Evolutionary conservation across 2,888 invertebrate genomes (phyloP).

Genomic region (Scaptodrosophila latifasciaeformis): DNA sequence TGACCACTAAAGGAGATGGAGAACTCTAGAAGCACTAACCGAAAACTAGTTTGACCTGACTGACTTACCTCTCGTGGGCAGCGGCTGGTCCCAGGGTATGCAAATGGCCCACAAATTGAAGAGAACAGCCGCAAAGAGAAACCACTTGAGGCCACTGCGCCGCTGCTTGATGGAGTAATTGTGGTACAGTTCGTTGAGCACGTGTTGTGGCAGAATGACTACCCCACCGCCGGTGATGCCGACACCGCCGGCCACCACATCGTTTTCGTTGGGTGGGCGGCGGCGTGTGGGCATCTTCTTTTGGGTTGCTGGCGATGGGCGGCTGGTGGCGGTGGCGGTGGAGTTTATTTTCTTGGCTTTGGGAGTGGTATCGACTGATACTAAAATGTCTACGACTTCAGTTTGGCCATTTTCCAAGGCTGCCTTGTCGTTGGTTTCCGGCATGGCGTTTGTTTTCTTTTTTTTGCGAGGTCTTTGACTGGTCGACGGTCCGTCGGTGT

Average conservation of each 20-base stretch:
- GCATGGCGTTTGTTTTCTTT: slow-evolving; percentile 34
- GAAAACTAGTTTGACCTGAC: too few relatives aligned
- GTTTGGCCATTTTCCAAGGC: slow-evolving; percentile 53
- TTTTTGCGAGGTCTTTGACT: background rate
- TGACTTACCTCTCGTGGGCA: slow-evolving; percentile 70
- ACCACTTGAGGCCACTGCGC: slow-evolving; percentile 82
- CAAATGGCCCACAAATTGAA: slow-evolving; percentile 80
- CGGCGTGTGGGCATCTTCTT: slow-evolving; percentile 42
- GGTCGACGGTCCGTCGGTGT: background rate
- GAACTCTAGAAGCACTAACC: background rate
- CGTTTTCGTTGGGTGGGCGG: slow-evolving; percentile 41
- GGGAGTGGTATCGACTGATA: slow-evolving; percentile 34
- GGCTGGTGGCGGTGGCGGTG: slow-evolving; percentile 4
- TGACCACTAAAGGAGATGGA: slow-evolving; percentile 31
- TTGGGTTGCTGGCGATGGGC: background rate
- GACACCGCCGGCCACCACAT: slow-evolving; percentile 45
- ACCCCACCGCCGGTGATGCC: slow-evolving; percentile 58
- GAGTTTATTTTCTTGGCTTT: slow-evolving; percentile 35
- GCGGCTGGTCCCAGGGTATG: slow-evolving; percentile 77
- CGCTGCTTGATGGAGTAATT: slow-evolving; percentile 84
- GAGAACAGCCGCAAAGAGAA: slow-evolving; percentile 80
- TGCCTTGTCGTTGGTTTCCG: slow-evolving; percentile 49
- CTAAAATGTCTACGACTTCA: slow-evolving; percentile 6
- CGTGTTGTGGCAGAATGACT: slow-evolving; percentile 76
- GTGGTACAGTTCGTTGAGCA: slow-evolving; percentile 82